Percentiles rank a stretch among this genome's conserved stretches.
Conservation (phyloP, 2,797 vertebrate species). For the Pygocentrus nattereri region DNA sequence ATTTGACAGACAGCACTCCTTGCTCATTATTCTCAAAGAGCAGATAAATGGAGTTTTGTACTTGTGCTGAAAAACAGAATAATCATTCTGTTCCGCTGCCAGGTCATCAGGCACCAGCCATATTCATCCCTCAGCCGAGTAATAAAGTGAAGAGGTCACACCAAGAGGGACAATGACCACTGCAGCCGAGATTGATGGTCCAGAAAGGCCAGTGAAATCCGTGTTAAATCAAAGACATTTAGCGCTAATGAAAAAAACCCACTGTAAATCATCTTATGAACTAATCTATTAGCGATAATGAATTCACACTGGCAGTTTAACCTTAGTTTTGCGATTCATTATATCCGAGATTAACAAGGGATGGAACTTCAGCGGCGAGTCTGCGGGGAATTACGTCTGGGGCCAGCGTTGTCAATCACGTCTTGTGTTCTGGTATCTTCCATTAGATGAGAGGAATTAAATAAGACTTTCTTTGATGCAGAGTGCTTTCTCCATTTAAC, state of each 20-base stretch:
- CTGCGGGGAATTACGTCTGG: conserved; percentile 80
- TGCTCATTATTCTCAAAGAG: conserved; percentile 73
- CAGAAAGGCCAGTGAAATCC: conserved; percentile 70
- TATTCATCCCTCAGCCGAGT: conserved; percentile 72
- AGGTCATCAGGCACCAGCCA: conserved; percentile 67
- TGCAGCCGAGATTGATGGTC: conserved; percentile 72
- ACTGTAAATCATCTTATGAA: conserved; percentile 84
- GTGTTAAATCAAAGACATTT: conserved; percentile 80
- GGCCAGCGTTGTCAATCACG: conserved; percentile 83
- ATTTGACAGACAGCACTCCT: conserved; percentile 80
- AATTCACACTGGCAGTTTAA: conserved; percentile 85
- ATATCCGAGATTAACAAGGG: conserved; percentile 86
- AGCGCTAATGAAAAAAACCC: conserved; percentile 77
- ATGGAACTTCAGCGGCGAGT: conserved; percentile 81
- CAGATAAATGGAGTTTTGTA: conserved; percentile 76
- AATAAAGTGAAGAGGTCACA: conserved; percentile 75
- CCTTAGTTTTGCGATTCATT: conserved; percentile 88
- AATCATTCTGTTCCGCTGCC: conserved; percentile 61
- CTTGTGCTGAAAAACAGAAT: conserved; percentile 70
- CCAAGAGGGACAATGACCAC: conserved; percentile 77
- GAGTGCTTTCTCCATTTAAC: conserved; percentile 76
- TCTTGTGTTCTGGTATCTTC: conserved; percentile 81
- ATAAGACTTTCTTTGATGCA: conserved; percentile 80
- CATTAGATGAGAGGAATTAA: conserved; percentile 82
- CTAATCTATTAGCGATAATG: conserved; percentile 86